These are phyloP conservation scores for Eulithis prunata DNA, from an alignment of 2,888 invertebrate genomes.

Conservation along the genomic window DNA sequence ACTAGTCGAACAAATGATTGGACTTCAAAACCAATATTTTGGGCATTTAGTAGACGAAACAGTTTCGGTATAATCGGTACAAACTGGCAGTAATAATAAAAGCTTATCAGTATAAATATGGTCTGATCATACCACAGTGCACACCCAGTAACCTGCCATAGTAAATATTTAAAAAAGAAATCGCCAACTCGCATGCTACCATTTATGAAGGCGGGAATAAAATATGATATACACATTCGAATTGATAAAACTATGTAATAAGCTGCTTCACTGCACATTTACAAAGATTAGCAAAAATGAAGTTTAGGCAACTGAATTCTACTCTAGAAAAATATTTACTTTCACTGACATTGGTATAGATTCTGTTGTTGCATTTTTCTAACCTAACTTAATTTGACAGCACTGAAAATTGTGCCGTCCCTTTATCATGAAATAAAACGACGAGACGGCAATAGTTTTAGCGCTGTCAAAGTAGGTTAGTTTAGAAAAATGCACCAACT, in stretches of 20 bases:
- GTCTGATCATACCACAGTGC: conserved; percentile 1
- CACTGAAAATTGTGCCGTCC: too few species aligned
- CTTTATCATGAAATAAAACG: too few species aligned
- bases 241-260: conserved; percentile 25
- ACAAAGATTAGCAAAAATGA: conserved; percentile 19
- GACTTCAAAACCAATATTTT: neutral
- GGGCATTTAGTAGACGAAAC: neutral
- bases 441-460: too few species aligned
- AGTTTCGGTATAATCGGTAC: conserved; percentile 1
- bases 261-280: conserved; percentile 36
- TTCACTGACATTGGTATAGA: too few species aligned
- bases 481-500: too few species aligned
- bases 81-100: conserved; percentile 7
- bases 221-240: conserved; percentile 33
- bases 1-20: neutral
- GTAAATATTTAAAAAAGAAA: conserved; percentile 40
- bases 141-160: conserved; percentile 21
- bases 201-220: conserved; percentile 46
- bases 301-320: neutral
- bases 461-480: too few species aligned
- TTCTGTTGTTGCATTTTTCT: too few species aligned
- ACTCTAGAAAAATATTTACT: too few species aligned
- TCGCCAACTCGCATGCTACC: conserved; percentile 36
- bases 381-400: too few species aligned
- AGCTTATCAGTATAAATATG: conserved; percentile 9